Evolutionary conservation across 1,140 invertebrate species (phyloP).

Genomic region (Pogonomyrmex barbatus): DNA sequence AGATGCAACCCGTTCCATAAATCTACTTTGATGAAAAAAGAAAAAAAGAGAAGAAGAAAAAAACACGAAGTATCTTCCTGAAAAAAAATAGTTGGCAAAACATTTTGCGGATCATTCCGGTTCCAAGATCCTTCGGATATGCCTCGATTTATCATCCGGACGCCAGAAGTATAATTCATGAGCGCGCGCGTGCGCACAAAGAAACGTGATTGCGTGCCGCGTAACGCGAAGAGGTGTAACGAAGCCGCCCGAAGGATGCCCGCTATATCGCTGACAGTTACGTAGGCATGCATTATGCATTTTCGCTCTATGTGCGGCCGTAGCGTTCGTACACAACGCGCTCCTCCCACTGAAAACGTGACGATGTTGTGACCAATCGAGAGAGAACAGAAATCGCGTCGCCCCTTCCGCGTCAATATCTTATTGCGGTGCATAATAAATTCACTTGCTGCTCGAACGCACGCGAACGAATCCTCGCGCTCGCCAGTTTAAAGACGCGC

Average conservation of each 20-base stretch:
- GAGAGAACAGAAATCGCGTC: slow-evolving; percentile 49
- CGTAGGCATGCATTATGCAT: slow-evolving; percentile 78
- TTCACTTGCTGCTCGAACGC: slow-evolving; percentile 37
- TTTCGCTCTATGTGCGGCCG: slow-evolving; percentile 59
- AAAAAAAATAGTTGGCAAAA: slow-evolving; percentile 50
- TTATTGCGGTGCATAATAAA: slow-evolving; percentile 25
- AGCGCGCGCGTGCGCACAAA: slow-evolving; percentile 46
- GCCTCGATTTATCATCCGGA: slow-evolving; percentile 69
- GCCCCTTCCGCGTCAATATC: slow-evolving; percentile 64
- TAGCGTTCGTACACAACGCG: slow-evolving; percentile 47
- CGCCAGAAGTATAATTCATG: slow-evolving; percentile 61
- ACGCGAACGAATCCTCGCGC: slow-evolving; percentile 4
- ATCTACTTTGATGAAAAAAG: background rate
- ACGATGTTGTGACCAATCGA: slow-evolving; percentile 74
- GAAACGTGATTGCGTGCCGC: slow-evolving; percentile 44
- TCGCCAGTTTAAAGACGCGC: background rate
- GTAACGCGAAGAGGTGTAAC: slow-evolving; percentile 62
- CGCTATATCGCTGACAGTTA: slow-evolving; percentile 72
- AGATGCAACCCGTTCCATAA: background rate
- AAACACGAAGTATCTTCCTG: background rate
- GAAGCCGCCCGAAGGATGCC: slow-evolving; percentile 60
- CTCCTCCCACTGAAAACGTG: slow-evolving; percentile 77
- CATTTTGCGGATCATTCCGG: slow-evolving; percentile 53
- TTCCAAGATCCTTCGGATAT: slow-evolving; percentile 62
- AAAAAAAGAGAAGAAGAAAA: background rate